These are phyloP conservation scores for Lepidotrigona ventralis DNA, from an alignment of 1,140 invertebrate species.

Conservation along the genomic window DNA sequence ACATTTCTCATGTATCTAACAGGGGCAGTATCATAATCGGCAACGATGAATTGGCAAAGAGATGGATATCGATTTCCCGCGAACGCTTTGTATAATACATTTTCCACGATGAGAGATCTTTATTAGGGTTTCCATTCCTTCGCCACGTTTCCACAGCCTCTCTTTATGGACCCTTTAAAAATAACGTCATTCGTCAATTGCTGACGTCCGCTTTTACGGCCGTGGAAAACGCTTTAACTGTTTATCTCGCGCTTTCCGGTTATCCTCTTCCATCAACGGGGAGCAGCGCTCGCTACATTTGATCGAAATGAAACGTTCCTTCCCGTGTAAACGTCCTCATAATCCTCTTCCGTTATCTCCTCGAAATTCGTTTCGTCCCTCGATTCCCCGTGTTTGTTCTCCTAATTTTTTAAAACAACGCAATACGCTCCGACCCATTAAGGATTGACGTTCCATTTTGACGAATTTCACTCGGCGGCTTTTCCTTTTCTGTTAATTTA, in stretches of 20 bases:
- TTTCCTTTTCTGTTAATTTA: not conserved
- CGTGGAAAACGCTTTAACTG: conserved; percentile 22
- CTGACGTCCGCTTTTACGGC: not conserved
- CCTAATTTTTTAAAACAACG: not conserved
- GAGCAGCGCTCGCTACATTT: not conserved
- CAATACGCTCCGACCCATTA: not conserved
- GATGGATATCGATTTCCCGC: not conserved
- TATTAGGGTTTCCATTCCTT: not conserved
- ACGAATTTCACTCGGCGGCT: not conserved
- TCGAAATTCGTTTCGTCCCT: not conserved
- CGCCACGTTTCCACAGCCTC: not conserved
- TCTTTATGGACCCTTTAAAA: not conserved
- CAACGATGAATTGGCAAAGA: not conserved
- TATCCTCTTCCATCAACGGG: not conserved
- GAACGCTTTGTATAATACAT: not conserved
- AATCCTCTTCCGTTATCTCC: not conserved
- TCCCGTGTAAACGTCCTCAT: not conserved
- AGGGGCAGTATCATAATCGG: not conserved
- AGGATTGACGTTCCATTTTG: not conserved
- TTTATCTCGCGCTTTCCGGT: conserved; percentile 14
- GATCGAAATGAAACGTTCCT: not conserved
- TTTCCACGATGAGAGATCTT: conserved; percentile 10
- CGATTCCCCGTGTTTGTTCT: not conserved
- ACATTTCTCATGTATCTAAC: not conserved
- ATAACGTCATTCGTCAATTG: not conserved